Evolutionary conservation across 1,140 invertebrate species (phyloP).

Genomic region (Polypedilum vanderplanki): DNA sequence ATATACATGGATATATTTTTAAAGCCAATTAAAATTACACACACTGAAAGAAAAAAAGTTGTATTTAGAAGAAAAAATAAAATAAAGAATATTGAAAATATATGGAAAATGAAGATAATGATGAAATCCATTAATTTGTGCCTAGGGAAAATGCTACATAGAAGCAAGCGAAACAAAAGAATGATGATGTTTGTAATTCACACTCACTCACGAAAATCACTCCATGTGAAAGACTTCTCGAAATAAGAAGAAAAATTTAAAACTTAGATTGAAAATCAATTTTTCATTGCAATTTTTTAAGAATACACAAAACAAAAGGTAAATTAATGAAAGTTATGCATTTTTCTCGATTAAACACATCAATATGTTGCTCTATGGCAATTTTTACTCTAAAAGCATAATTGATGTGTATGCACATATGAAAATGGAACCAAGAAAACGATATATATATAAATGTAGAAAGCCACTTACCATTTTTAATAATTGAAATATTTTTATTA

Average conservation of each 20-base stretch:
- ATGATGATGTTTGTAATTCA: constrained; percentile 8
- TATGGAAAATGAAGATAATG: too few relatives aligned
- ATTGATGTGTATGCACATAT: constrained; percentile 11
- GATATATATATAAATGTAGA: not conserved
- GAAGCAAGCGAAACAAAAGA: constrained; percentile 17
- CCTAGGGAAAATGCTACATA: constrained; percentile 9
- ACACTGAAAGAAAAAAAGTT: constrained; percentile 9
- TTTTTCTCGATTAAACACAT: constrained; percentile 13
- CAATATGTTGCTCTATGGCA: not conserved
- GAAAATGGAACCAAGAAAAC: constrained; percentile 17
- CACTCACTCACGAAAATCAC: not conserved
- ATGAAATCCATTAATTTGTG: not conserved
- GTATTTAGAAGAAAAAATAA: constrained; percentile 24
- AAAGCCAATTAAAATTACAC: constrained; percentile 20
- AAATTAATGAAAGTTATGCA: not conserved
- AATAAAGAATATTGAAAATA: too few relatives aligned
- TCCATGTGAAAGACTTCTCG: too few relatives aligned
- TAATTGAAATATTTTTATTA: constrained; percentile 15
- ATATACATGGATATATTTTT: constrained; percentile 25
- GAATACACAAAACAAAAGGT: not conserved
- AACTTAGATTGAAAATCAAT: not conserved
- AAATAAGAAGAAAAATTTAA: not conserved
- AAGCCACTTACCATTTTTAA: not conserved
- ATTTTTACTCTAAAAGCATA: constrained; percentile 1
- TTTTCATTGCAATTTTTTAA: not conserved